A percentile compares a stretch with the other conserved stretches of the same genome.
These are phyloP conservation scores for Margarornis squamiger DNA, from an alignment of 2,797 vertebrate genomes.

Conservation along the genomic window DNA sequence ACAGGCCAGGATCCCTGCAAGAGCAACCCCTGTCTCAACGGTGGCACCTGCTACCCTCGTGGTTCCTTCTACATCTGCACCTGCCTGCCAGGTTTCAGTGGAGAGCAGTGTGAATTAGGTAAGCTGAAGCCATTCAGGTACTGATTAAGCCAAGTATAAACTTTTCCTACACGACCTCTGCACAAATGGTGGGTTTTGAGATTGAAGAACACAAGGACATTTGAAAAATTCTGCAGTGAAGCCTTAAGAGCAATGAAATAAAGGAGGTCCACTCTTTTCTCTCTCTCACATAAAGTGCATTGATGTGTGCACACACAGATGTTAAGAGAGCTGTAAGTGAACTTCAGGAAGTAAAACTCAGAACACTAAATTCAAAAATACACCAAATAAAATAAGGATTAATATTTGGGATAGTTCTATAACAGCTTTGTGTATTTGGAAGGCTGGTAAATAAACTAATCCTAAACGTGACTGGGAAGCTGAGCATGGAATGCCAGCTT, in stretches of 20 bases:
- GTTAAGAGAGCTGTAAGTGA: background rate
- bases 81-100: slow-evolving; percentile 90
- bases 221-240: background rate
- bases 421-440: background rate
- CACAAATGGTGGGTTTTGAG: background rate
- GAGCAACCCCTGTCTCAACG: slow-evolving; percentile 86
- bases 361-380: background rate
- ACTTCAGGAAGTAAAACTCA: background rate
- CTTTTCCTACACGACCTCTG: background rate
- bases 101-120: slow-evolving; percentile 93
- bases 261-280: background rate
- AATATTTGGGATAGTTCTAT: background rate
- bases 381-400: background rate
- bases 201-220: background rate
- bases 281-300: background rate
- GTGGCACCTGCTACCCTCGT: slow-evolving; percentile 87
- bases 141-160: background rate
- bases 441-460: background rate
- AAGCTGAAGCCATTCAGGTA: slow-evolving; percentile 11
- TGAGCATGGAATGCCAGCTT: background rate
- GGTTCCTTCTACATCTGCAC: slow-evolving; percentile 83
- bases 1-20: slow-evolving; percentile 86
- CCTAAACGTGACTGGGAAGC: background rate
- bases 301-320: background rate
- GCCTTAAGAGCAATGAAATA: background rate